These are phyloP conservation scores for Schizopygopsis malacanthus DNA, from an alignment of 2,797 vertebrate genomes.

Conservation along the genomic window DNA sequence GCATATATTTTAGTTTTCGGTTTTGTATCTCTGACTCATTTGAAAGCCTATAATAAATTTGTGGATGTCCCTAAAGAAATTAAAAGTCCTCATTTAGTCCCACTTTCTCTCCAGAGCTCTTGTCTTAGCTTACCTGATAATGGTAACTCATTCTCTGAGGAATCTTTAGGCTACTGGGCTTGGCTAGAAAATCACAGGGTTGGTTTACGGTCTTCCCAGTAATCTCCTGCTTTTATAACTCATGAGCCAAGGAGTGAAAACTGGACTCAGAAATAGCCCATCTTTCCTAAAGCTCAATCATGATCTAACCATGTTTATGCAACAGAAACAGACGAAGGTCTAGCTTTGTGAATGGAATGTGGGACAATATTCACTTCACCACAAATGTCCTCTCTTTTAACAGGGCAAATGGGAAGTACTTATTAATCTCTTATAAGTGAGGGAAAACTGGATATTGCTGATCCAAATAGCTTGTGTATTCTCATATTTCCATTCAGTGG, in stretches of 20 bases:
- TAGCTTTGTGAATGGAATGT: constrained; percentile 24
- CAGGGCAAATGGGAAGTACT: constrained; percentile 18
- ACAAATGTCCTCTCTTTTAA: constrained; percentile 12
- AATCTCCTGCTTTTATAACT: constrained; percentile 36
- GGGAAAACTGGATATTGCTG: constrained; percentile 2
- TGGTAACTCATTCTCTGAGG: constrained; percentile 29
- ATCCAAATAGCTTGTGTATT: background rate
- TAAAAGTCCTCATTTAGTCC: constrained; percentile 7
- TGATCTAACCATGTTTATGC: background rate
- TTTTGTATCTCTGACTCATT: constrained; percentile 18
- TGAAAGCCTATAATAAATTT: constrained; percentile 19
- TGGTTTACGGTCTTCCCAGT: constrained; percentile 23
- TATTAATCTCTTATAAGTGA: constrained; percentile 48
- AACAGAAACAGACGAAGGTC: constrained; percentile 21
- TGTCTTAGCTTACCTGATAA: constrained; percentile 27
- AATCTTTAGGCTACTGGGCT: constrained; percentile 19
- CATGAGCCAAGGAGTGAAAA: background rate
- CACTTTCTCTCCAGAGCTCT: background rate
- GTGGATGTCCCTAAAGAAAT: constrained; percentile 1
- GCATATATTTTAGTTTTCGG: constrained; percentile 3
- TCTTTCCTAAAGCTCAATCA: constrained; percentile 21
- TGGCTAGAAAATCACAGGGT: constrained; percentile 27
- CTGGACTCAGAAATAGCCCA: background rate
- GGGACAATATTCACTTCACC: constrained; percentile 30
- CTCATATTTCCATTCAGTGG: constrained; percentile 23